Conservation (phyloP, 2,888 invertebrate species). For the Callinectes sapidus region DNA sequence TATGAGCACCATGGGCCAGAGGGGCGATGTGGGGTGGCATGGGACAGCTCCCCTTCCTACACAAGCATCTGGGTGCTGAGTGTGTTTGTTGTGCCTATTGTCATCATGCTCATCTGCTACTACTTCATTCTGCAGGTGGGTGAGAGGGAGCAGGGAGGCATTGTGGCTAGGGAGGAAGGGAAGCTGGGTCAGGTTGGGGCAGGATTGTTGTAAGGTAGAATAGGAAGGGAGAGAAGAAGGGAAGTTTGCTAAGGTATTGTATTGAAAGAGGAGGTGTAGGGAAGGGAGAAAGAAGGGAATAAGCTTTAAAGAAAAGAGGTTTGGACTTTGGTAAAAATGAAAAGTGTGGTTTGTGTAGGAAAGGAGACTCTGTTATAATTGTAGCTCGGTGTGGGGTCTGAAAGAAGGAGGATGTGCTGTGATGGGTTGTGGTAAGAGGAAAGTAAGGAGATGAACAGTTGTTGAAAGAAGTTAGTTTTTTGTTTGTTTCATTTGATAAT, state of each 20-base stretch:
- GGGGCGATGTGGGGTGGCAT: conserved; percentile 62
- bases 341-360: neutral
- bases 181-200: neutral
- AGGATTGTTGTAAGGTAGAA: neutral
- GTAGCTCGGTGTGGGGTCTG: neutral
- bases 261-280: neutral
- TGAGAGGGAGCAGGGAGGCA: neutral
- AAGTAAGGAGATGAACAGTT: neutral
- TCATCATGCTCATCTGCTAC: conserved; percentile 66
- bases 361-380: too few species aligned
- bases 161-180: neutral
- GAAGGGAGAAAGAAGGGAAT: neutral
- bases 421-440: neutral
- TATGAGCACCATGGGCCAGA: conserved; percentile 56
- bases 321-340: neutral
- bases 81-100: conserved; percentile 64
- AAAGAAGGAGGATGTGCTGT: neutral
- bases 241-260: neutral
- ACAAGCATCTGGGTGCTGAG: conserved; percentile 62
- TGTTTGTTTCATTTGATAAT: neutral
- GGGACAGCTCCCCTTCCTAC: conserved; percentile 57
- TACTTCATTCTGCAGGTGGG: conserved; percentile 66
- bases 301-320: neutral
- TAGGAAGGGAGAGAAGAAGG: neutral
- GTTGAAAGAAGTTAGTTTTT: neutral